Conservation (phyloP, 2,113 vertebrate genomes). For the Spilogale gracilis region DNA sequence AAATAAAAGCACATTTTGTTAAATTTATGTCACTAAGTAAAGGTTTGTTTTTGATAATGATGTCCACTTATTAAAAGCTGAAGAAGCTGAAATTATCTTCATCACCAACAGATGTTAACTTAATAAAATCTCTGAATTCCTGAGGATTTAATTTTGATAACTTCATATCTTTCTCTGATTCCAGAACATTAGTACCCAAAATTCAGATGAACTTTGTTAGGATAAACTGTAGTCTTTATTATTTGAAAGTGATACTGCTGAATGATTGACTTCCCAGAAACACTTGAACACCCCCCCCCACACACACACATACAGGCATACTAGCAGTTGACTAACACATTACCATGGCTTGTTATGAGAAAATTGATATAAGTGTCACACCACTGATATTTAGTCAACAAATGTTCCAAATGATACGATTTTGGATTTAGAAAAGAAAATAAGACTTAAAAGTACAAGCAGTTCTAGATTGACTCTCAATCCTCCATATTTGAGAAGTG, state of each 20-base stretch:
- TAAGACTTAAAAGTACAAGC: not conserved
- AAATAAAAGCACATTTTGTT: conserved; percentile 51
- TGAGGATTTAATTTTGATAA: conserved; percentile 8
- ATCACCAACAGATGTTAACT: not conserved
- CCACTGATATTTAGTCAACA: not conserved
- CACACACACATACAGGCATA: not conserved
- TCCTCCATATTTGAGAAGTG: not conserved
- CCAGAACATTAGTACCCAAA: not conserved
- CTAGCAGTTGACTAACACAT: not conserved
- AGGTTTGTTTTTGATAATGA: not conserved
- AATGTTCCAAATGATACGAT: not conserved
- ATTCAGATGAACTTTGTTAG: not conserved
- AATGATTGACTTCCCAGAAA: conserved; percentile 13
- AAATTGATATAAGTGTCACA: not conserved
- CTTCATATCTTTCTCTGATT: not conserved
- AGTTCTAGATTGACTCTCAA: not conserved
- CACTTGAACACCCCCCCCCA: not conserved
- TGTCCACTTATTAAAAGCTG: not conserved
- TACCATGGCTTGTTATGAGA: not conserved
- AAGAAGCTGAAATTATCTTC: conserved; percentile 38
- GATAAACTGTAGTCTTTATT: not conserved
- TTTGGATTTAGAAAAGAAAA: not conserved
- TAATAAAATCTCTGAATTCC: not conserved
- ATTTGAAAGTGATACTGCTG: not conserved
- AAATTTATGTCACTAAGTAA: not conserved